These are phyloP conservation scores for Drosophila tropicalis DNA, from an alignment of 1,140 invertebrate genomes.

Conservation along the genomic window DNA sequence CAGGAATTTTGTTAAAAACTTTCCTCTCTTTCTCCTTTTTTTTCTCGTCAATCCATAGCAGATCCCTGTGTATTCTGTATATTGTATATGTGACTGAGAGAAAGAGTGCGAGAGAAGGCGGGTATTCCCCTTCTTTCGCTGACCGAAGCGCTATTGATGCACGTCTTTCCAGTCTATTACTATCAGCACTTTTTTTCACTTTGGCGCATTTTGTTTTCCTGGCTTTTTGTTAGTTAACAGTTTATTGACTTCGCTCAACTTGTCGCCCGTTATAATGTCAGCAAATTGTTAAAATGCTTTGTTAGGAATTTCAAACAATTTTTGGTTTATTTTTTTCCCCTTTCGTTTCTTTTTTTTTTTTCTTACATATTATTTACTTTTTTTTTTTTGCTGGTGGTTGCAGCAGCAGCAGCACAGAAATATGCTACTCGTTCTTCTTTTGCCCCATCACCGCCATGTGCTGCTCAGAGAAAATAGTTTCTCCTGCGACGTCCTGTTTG, in stretches of 20 bases:
- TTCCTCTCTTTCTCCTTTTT: background rate
- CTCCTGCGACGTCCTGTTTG: constrained; percentile 25
- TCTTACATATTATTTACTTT: constrained; percentile 6
- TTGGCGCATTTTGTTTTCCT: constrained; percentile 53
- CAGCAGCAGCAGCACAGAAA: constrained; percentile 34
- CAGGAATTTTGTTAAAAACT: constrained; percentile 70
- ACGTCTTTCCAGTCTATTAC: constrained; percentile 77
- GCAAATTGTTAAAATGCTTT: constrained; percentile 82
- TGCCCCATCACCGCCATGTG: constrained; percentile 25
- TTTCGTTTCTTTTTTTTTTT: constrained; percentile 33
- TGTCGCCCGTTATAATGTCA: constrained; percentile 80
- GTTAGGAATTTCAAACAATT: constrained; percentile 80
- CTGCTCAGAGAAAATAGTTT: constrained; percentile 50
- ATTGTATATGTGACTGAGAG: background rate
- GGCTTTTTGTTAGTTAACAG: constrained; percentile 68
- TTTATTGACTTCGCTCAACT: constrained; percentile 79
- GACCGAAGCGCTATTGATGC: constrained; percentile 63
- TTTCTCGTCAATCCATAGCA: constrained; percentile 44
- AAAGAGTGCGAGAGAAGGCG: background rate
- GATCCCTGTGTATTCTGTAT: constrained; percentile 9
- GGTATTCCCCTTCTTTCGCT: constrained; percentile 15
- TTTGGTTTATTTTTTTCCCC: constrained; percentile 46
- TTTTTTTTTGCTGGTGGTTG: constrained; percentile 10
- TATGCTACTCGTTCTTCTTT: constrained; percentile 36
- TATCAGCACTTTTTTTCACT: constrained; percentile 77